Evolutionary conservation across 2,797 vertebrate species (phyloP).

Genomic region (Merluccius polli): DNA sequence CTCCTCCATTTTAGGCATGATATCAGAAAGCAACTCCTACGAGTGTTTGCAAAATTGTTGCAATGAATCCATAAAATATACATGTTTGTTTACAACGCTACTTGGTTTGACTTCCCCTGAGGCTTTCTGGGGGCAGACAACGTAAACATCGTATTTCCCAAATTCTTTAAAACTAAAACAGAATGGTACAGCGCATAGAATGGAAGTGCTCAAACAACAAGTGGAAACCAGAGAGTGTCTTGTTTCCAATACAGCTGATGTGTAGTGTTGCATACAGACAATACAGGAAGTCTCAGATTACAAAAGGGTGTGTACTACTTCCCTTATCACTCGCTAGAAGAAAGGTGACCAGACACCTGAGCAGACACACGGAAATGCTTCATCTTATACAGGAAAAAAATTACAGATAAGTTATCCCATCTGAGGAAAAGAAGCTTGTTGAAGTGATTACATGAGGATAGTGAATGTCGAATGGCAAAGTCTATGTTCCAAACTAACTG

Average conservation of each 20-base stretch:
- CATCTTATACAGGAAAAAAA: not conserved
- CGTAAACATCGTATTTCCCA: slow-evolving; percentile 7
- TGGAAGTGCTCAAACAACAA: not conserved
- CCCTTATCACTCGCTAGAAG: slow-evolving; percentile 26
- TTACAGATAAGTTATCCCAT: not conserved
- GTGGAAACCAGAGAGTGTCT: slow-evolving; percentile 16
- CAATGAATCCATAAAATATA: slow-evolving; percentile 32
- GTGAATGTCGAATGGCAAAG: not conserved
- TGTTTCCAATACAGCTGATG: slow-evolving; percentile 12
- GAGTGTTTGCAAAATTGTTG: slow-evolving; percentile 23
- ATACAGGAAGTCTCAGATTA: slow-evolving; percentile 46
- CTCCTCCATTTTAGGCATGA: slow-evolving; percentile 34
- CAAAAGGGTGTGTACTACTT: slow-evolving; percentile 39
- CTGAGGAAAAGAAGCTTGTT: not conserved
- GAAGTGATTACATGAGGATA: not conserved
- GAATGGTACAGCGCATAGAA: not conserved
- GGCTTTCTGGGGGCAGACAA: slow-evolving; percentile 7
- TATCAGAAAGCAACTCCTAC: slow-evolving; percentile 30
- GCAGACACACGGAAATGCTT: not conserved
- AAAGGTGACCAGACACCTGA: slow-evolving; percentile 19
- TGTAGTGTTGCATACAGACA: slow-evolving; percentile 37
- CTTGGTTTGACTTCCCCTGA: slow-evolving; percentile 9
- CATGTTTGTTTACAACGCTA: slow-evolving; percentile 10
- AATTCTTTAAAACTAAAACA: slow-evolving; percentile 5
- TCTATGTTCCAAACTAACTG: not conserved